These are phyloP conservation scores for Hedya salicella DNA, from an alignment of 2,888 invertebrate genomes.

Conservation along the genomic window DNA sequence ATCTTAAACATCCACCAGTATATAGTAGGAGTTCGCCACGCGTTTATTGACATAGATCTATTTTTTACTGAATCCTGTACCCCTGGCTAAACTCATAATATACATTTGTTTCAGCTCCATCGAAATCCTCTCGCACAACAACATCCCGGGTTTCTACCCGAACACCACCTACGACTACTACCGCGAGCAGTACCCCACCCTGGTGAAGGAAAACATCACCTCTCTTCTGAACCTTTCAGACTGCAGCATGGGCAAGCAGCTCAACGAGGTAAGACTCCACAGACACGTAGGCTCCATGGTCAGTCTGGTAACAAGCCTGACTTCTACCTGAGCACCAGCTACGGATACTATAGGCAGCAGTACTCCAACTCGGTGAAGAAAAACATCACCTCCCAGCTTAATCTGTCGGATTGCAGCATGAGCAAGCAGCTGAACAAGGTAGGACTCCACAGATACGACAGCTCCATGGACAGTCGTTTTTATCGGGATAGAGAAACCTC, in stretches of 20 bases:
- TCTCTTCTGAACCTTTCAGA: constrained; percentile 81
- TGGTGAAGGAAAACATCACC: constrained; percentile 68
- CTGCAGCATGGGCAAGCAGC: constrained; percentile 89
- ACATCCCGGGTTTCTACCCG: constrained; percentile 65
- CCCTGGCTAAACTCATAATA: neutral
- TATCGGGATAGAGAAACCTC: no score
- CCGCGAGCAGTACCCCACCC: constrained; percentile 71
- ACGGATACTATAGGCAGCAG: constrained; percentile 83
- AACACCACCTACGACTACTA: constrained; percentile 86
- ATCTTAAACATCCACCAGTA: no score
- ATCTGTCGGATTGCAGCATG: constrained; percentile 88
- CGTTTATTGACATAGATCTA: no score
- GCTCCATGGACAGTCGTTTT: no score
- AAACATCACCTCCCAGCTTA: constrained; percentile 67
- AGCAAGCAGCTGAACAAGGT: constrained; percentile 91
- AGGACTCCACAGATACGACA: no score
- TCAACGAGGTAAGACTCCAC: constrained; percentile 87
- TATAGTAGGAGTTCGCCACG: no score
- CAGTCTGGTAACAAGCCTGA: no score
- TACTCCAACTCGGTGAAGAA: constrained; percentile 68
- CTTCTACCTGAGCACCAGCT: constrained; percentile 78
- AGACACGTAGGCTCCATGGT: no score
- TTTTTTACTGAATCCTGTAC: neutral
- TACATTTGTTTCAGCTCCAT: constrained; percentile 75
- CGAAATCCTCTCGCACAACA: constrained; percentile 72